phyloP scores from a whole-genome alignment of 2,113 vertebrate genomes.

The Ciconia boyciana region DNA sequence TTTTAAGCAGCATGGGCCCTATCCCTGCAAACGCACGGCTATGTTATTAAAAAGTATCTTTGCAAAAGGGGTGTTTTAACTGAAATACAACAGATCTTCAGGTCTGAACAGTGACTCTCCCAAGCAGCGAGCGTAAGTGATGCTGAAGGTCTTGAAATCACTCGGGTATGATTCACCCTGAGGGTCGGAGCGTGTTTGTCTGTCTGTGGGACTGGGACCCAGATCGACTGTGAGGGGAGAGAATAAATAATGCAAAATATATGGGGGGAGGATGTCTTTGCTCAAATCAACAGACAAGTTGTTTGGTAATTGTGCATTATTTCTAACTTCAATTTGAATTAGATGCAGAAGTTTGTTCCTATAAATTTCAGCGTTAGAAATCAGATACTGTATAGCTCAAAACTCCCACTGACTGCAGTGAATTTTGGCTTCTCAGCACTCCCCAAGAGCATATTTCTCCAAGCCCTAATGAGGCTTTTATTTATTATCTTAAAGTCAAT shows the following conservation, averaged over 20 bases:
- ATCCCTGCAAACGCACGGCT: not conserved
- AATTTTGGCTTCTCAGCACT: not conserved
- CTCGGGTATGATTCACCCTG: rapidly evolving
- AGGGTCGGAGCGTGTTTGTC: not conserved
- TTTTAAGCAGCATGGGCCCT: not conserved
- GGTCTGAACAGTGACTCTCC: not conserved
- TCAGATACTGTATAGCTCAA: not conserved
- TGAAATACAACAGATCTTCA: not conserved
- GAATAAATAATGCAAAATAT: not conserved
- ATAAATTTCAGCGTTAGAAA: not conserved
- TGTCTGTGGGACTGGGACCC: not conserved
- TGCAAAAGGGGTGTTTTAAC: not conserved
- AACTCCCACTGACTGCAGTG: not conserved
- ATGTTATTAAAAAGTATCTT: rapidly evolving
- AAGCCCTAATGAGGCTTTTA: not conserved
- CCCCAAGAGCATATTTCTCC: not conserved
- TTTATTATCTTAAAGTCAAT: conserved; percentile 4
- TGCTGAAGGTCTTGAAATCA: not conserved
- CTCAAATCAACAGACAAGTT: not conserved
- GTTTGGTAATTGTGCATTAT: not conserved
- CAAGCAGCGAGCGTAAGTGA: not conserved
- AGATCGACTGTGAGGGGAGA: rapidly evolving
- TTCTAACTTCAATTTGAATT: not conserved
- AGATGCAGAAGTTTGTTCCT: not conserved
- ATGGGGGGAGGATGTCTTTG: not conserved